Evolutionary conservation across 2,888 invertebrate genomes (phyloP), one percentile per base, ranked within the genome.

Genomic region (Chorisops tibialis): DNA sequence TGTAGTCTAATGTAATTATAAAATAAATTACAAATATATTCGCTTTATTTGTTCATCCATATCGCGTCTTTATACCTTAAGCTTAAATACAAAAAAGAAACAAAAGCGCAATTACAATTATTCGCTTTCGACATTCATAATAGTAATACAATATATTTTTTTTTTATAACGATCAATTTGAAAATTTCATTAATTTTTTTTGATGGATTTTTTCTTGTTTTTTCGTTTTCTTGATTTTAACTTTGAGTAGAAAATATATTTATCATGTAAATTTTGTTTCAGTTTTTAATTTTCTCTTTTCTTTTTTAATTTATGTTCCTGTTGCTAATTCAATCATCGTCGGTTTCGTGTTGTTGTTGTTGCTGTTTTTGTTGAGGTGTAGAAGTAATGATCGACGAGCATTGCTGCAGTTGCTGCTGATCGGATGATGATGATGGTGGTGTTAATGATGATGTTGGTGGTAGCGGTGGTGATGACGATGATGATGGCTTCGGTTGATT

Each of bases 21-120:
- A 56, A 56, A 56, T 56, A 56, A 56, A 56, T 56, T 56, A 56
- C 43, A 45, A 56, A 54, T 39, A 56, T 19, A 56, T 43, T 54
- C 43, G 35, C 30, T 16, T 56, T 14, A 30, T 45, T 43, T 43
- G 35, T 30, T 56, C 56, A 56, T 56, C 45, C 56, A 43, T 39
- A 30, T 9, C 56, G 56, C 30, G 43, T 45, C 56, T 43, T 56
- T 54, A 43, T 19, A 43, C 14, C 56, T 56, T 56, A 56, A 45
- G 16, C 1, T 45, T 56, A 56, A 30, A 45, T 30, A 56, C 14
- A 41, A 39, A 41, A 11, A 54, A 41, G 41, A 54, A 18, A 22
- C 12, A 19, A 39, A 51, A 39, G 16, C 37, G 11, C 24, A 35
- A 51, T 22, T 48, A n/a, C 14, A 39, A 39, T 12, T 9, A 54